Conservation (phyloP, 35 echinoderm and acorn worm genomes). For the Anneissia japonica region DNA sequence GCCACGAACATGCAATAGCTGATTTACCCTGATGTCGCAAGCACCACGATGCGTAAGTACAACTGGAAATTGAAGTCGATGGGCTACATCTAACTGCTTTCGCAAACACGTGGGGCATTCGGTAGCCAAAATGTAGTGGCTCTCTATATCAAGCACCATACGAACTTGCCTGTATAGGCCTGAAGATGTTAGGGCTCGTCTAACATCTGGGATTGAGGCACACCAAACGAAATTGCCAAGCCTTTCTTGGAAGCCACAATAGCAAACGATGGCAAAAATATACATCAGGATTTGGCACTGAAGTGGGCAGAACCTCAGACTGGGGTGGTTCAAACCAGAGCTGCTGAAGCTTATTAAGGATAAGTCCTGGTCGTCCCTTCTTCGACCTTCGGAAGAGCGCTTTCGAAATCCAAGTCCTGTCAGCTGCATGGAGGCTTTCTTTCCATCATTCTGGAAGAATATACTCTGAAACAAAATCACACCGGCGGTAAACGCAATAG, state of each 20-base stretch:
- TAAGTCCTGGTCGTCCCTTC: constrained; percentile 24
- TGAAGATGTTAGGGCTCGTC: neutral
- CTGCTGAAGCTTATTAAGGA: constrained; percentile 1
- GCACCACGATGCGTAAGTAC: neutral
- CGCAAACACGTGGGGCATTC: neutral
- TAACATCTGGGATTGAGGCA: neutral
- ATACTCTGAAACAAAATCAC: neutral
- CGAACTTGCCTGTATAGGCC: neutral
- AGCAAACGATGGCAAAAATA: constrained; percentile 29
- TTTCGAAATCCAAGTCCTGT: constrained; percentile 37
- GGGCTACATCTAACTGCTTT: neutral
- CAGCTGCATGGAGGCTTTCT: constrained; percentile 10
- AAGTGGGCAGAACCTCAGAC: neutral
- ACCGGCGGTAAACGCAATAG: too few relatives aligned
- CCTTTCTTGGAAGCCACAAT: constrained; percentile 24
- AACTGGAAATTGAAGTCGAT: neutral
- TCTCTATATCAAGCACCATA: neutral
- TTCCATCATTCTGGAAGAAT: constrained; percentile 33
- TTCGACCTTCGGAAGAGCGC: constrained; percentile 29
- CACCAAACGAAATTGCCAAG: constrained; percentile 8
- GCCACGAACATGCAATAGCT: neutral
- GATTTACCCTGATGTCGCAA: neutral
- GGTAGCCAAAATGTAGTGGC: neutral
- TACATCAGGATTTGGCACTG: constrained; percentile 5
- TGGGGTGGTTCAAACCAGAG: constrained; percentile 45